A percentile compares a stretch with the other conserved stretches of the same genome.
Evolutionary conservation across 2,888 invertebrate genomes (phyloP).

Genomic region (Cheilosia variabilis): DNA sequence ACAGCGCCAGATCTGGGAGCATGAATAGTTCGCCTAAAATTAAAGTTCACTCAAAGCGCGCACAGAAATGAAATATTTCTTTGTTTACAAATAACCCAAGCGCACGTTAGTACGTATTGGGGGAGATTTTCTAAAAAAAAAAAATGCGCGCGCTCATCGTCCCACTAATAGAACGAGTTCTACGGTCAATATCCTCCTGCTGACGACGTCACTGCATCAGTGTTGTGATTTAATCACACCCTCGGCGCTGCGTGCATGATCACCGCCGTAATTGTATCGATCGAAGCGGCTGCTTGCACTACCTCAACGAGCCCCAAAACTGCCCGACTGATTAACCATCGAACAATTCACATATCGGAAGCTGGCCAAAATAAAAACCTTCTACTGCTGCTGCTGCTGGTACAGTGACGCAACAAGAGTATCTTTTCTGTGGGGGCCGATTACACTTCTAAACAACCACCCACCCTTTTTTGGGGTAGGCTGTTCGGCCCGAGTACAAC

Average conservation of each 20-base stretch:
- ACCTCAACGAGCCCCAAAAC: conserved; percentile 53
- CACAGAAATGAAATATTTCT: conserved; percentile 6
- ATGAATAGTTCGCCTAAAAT: conserved; percentile 70
- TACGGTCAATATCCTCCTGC: conserved; percentile 65
- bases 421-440: conserved; percentile 13
- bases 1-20: conserved; percentile 56
- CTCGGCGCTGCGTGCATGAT: not conserved
- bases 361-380: conserved; percentile 39
- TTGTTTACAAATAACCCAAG: conserved; percentile 44
- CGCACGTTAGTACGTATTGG: conserved; percentile 11
- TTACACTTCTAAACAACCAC: conserved; percentile 67
- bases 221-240: conserved; percentile 11
- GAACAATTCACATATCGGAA: conserved; percentile 51
- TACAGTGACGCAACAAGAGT: conserved; percentile 45
- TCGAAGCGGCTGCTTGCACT: conserved; percentile 21
- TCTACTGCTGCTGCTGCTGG: not conserved
- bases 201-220: conserved; percentile 39
- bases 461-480: conserved; percentile 73
- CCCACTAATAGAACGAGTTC: not conserved
- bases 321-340: conserved; percentile 54
- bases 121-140: conserved; percentile 36
- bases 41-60: conserved; percentile 35
- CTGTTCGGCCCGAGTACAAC: conserved; percentile 61
- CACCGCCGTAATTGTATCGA: conserved; percentile 35
- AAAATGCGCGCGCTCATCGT: conserved; percentile 21